Base-by-base conservation (phyloP, 2,113 vertebrate species). In the Alosa alosa region DNA sequence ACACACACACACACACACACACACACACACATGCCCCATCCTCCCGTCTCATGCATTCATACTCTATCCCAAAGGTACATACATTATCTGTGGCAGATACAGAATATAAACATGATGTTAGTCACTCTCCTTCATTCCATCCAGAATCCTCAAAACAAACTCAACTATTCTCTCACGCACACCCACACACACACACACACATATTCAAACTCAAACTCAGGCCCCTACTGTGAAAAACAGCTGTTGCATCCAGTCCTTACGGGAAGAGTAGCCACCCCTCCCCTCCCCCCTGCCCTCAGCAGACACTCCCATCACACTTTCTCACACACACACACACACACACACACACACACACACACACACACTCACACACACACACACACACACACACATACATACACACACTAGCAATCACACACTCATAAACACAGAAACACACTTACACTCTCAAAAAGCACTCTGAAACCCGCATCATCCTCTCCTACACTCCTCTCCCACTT, bases 221-320 rank as follows among this genome's bases (percentile, higher is more conserved):
- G 72, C 72, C 72, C 72, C 72, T 78, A 78, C 72, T 78, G 72
- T 78, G 31, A 78, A 78, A 78, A 78, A 78, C 72, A 78, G 72
- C 72, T 78, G 72, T 78, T 78, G 72, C 36, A 15, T 78, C 72
- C 11, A 1, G 10, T 39, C 72, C 72, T 78, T 78, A 78, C 72
- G 72, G 72, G 72, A 78, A 78, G 72, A 78, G 72, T 11, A 72
- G 9, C 17, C 7, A 50, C 31, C 31, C 10, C 49, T 20, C 83
- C 60, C 86, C 52, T 85, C 84, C 41, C 39, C 50, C 60, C 17
- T n/a, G 31, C 49, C 72, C n/a, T 22, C 31, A 82, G 45, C 31
- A 78, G 72, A 78, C 72, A 15, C 31, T 78, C 72, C 72, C 36
- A 25, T 72, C 6, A 31, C 64, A 6, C 64, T 8, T 13, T 50